A percentile compares a stretch with the other conserved stretches of the same genome.
These are phyloP conservation scores for Tychaedon coryphoeus DNA, from an alignment of 2,113 vertebrate genomes.

Conservation along the genomic window DNA sequence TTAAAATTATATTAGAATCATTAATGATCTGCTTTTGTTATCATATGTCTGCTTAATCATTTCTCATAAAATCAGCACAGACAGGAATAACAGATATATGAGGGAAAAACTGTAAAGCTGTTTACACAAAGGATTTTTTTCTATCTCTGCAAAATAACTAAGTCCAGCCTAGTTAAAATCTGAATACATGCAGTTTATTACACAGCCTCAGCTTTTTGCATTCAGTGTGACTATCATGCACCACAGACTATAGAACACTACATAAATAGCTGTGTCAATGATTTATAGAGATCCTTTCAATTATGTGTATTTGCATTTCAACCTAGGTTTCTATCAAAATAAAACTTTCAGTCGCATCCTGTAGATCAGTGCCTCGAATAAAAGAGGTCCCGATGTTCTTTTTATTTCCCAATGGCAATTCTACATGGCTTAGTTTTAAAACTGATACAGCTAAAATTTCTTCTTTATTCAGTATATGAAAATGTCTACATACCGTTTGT, in stretches of 20 bases:
- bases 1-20: neutral
- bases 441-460: neutral
- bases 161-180: neutral
- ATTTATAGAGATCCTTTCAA: conserved; percentile 8
- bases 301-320: neutral
- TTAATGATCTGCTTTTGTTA: neutral
- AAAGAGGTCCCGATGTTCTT: neutral
- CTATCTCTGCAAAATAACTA: neutral
- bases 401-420: neutral
- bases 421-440: conserved; percentile 26
- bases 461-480: conserved; percentile 10
- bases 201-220: neutral
- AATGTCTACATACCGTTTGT: neutral
- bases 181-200: neutral
- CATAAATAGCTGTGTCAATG: neutral
- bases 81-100: neutral
- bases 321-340: conserved; percentile 3
- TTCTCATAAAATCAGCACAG: neutral
- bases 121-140: neutral
- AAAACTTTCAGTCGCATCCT: neutral
- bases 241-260: neutral
- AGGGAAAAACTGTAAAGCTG: neutral
- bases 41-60: neutral
- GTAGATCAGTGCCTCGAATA: neutral
- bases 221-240: neutral